Evolutionary conservation across 2,888 invertebrate genomes (phyloP), one percentile per base, ranked within the genome.

Genomic region (Selenia dentaria): DNA sequence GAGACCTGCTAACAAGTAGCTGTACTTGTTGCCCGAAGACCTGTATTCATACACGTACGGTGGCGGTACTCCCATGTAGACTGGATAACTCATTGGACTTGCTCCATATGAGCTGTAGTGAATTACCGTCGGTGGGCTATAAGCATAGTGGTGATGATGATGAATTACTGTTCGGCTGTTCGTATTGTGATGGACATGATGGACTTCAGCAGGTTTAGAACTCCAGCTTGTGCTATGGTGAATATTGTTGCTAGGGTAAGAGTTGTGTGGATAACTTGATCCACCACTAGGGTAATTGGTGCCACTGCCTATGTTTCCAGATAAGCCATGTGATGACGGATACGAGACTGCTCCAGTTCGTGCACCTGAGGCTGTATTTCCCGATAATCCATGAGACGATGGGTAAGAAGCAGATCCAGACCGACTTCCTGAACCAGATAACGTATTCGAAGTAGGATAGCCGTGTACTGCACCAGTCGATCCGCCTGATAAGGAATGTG

Each of bases 31-130:
- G 0, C 45, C 34, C 2, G 64, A 62, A 9, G 46, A 32, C 49
- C 53, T 54, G 49, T 62, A 60, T 35, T 59, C 43, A 16, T 55
- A 60, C 1, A 62, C 59, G 33, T 59, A 64, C 3, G 22, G 8
- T 2, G 63, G 61, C 2, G 49, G 49, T 6, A 22, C 11, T 4
- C 48, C 47, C n/a, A 26, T 41, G 27, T 57, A 62, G 0, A 55
- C 55, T 5, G 55, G 54, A 10, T 51, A 54, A 8, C n/a, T 48
- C 1, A 38, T 12, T n/a, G 26, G 18, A 6, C 6, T 16, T 2
- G 22, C n/a, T 27, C 44, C 44, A n/a, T 36, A 27, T 14, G 38
- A 28, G 11, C 14, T 5, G 28, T 28, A 46, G 10, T 36, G 49
- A 25, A 45, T 43, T 1, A 26, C 33, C 22, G 34, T 34, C 9